phyloP scores from a whole-genome alignment of 2,113 vertebrate species.

The Capreolus pygargus region DNA sequence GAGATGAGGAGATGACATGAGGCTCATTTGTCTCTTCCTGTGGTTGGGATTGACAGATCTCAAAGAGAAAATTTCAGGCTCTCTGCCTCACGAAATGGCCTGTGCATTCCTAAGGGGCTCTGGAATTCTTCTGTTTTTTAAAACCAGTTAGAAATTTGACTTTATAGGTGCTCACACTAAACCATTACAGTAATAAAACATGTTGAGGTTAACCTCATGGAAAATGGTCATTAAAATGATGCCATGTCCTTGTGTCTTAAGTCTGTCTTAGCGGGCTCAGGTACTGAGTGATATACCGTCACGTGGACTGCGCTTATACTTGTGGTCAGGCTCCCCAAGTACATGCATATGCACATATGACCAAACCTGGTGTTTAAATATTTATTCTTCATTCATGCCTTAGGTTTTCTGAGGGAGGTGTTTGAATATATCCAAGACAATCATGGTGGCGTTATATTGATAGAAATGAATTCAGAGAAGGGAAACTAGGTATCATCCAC shows the following conservation, averaged over 20 bases:
- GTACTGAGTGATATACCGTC: not conserved
- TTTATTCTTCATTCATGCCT: not conserved
- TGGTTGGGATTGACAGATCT: not conserved
- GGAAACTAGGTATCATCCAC: not conserved
- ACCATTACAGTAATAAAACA: not conserved
- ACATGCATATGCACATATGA: not conserved
- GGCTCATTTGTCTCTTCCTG: not conserved
- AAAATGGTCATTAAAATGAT: not conserved
- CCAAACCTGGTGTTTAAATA: not conserved
- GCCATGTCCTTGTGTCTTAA: not conserved
- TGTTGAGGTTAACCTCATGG: not conserved
- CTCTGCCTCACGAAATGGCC: not conserved
- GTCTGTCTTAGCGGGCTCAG: not conserved
- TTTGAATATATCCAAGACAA: not conserved
- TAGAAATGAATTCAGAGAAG: not conserved
- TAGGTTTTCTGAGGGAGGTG: not conserved
- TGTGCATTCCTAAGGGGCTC: not conserved
- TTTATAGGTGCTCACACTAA: not conserved
- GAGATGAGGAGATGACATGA: not conserved
- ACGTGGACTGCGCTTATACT: not conserved
- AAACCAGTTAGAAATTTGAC: not conserved
- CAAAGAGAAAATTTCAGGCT: not conserved
- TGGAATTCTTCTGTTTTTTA: not conserved
- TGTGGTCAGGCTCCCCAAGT: not conserved
- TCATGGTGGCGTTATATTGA: not conserved